A percentile compares a stretch with the other conserved stretches of the same genome.
Conservation (phyloP, 2,797 vertebrate species). For the Coregonus suidteri region DNA sequence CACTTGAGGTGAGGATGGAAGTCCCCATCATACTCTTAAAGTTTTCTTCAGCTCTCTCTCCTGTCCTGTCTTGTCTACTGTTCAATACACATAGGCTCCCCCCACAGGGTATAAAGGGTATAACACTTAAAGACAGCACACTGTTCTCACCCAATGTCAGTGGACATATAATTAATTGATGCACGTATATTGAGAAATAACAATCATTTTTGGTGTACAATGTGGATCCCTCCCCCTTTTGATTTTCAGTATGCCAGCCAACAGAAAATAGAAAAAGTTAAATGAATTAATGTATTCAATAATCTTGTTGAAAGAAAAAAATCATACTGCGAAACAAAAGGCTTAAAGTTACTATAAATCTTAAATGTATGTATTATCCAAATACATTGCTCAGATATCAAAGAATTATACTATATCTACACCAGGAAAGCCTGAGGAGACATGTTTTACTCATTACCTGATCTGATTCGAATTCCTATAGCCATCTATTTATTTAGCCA, state of each 20-base stretch:
- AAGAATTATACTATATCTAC: neutral
- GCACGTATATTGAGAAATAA: neutral
- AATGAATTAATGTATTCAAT: too few relatives aligned
- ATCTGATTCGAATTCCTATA: neutral
- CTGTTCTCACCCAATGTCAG: constrained; percentile 32
- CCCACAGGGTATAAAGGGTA: constrained; percentile 68
- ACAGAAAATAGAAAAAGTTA: too few relatives aligned
- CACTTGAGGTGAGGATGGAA: constrained; percentile 72
- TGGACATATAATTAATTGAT: neutral
- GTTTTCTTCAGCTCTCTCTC: constrained; percentile 50
- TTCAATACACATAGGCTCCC: constrained; percentile 64
- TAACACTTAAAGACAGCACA: constrained; percentile 44
- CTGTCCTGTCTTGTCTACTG: constrained; percentile 51
- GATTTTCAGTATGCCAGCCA: neutral
- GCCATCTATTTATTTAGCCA: neutral
- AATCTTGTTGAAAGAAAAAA: too few relatives aligned
- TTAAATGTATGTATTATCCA: too few relatives aligned
- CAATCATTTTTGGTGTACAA: neutral
- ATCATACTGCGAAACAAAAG: too few relatives aligned
- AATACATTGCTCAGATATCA: too few relatives aligned
- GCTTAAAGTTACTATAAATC: too few relatives aligned
- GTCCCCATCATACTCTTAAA: constrained; percentile 67
- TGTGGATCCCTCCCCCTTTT: neutral
- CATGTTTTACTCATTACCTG: neutral
- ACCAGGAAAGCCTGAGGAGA: neutral